A percentile compares a stretch with the other conserved stretches of the same genome.
phyloP scores from a whole-genome alignment of 1,140 invertebrate species.

The Heliconius congener region DNA sequence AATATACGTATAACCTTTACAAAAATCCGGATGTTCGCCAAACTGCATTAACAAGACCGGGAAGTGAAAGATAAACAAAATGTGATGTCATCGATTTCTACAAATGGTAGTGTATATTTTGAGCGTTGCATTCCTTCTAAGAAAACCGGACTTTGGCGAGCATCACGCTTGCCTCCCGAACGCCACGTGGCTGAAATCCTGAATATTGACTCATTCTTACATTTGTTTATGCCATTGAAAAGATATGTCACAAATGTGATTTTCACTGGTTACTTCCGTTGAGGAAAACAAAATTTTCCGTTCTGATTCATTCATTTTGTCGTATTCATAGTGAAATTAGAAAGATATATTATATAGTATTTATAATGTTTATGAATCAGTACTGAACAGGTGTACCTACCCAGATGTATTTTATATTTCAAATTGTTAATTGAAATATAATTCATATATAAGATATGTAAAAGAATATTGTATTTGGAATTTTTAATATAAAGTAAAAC shows the following conservation, averaged over 20 bases:
- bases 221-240: slow-evolving; percentile 31
- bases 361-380: neutral
- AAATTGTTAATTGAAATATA: neutral
- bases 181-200: slow-evolving; percentile 50
- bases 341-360: neutral
- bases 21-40: slow-evolving; percentile 34
- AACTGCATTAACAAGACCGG: slow-evolving; percentile 34
- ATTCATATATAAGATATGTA: neutral
- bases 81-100: slow-evolving; percentile 47
- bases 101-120: slow-evolving; percentile 51
- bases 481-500: no score
- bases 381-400: neutral
- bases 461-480: neutral
- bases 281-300: slow-evolving; percentile 31
- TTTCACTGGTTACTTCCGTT: slow-evolving; percentile 19
- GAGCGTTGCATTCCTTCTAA: slow-evolving; percentile 55
- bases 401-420: neutral
- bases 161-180: slow-evolving; percentile 37
- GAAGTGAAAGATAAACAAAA: slow-evolving; percentile 42
- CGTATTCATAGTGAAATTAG: neutral
- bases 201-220: slow-evolving; percentile 46
- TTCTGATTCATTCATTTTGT: slow-evolving; percentile 9
- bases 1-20: slow-evolving; percentile 20
- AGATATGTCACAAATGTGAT: slow-evolving; percentile 23
- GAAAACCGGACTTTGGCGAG: slow-evolving; percentile 64